Evolutionary conservation across 1,140 invertebrate species (phyloP), one percentile per base, ranked within the genome.

Genomic region (Drosophila paulistorum): DNA sequence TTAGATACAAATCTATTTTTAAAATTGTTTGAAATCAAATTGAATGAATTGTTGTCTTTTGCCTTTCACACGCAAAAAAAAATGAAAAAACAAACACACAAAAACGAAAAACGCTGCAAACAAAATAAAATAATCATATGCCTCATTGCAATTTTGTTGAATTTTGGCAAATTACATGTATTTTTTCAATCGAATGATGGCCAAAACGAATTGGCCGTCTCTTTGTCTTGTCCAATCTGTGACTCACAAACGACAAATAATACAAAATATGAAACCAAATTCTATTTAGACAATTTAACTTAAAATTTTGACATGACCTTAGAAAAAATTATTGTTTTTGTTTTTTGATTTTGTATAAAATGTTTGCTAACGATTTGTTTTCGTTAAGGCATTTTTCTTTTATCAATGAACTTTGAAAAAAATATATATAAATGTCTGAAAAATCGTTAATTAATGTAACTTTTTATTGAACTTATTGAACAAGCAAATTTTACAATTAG

Each of bases 1-100:
- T 51, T 51, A 23, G 17, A 51, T 51, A 51, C 45, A 65, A 81
- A 51, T 73, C 65, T 81, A 81, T 77, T 81, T 81, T 69, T 76
- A 62, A 62, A 70, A 59, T 26, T 59, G 54, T 70, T 70, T 65
- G 68, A 70, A 71, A 76, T 14, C 54, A 37, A 73, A 42, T 61
- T 64, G 48, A 39, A 33, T 33, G 57, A 59, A 59, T 59, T 70
- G 41, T 37, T 51, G 41, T 20, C 23, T 26, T 42, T 61, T 68
- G 65, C 33, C 58, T 61, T 68, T 68, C 35, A 55, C 26, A 20
- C 7, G 14, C 48, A 63, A 45, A 58, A 60, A 17, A n/a, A 17
- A 65, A 57, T 58, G 33, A 0, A 17, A 48, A 48, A 20, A 1
- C 1, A 48, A 37, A 37, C 0, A 6, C 7, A 30, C 7, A 48